Base-by-base conservation (phyloP, 2,888 invertebrate genomes). In the Mimachlamys varia region DNA sequence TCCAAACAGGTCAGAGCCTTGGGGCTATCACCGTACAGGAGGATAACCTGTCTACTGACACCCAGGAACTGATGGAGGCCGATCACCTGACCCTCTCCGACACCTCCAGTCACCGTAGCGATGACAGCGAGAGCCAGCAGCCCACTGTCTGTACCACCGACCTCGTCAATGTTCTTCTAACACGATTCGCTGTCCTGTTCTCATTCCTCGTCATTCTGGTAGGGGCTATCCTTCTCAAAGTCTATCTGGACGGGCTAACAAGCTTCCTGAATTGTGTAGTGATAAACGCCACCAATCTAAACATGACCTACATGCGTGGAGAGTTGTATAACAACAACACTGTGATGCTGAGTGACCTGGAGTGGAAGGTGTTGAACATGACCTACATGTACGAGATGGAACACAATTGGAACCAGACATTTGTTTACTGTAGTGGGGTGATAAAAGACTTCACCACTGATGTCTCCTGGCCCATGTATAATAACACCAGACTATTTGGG, bases 51-150 rank as follows among this genome's bases (percentile, higher is more conserved):
- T 44, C 88, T 19, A 88, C 44, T 27, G 88, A 44, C 88, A 88
- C 88, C 49, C 88, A 88, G n/a, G 88, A 88, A 22, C 49, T 88
- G 27, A 44, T 88, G 88, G 88, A 88, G 88, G 88, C 88, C 15
- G 88, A 88, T 88, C 88, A 88, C 19, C 88, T 88, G 44, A 88
- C 88, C 49, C 22, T 88, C 13, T 88, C 88, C 2, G 88, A 88
- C 49, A 88, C 88, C 1, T 88, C 49, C 88, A 88, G 88, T 50
- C 88, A 50, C 49, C 44, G 88, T 50, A 88, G 88, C 50, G 88
- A 88, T 22, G 88, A 88, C 37, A 44, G 44, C 17, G 49, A 15
- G 12, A 13, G 19, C 44, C 27, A 88, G n/a, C 27, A 37, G n/a
- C 58, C 58, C 7, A 17, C 58, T n/a, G 58, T 58, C n/a, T 88